A percentile compares a stretch with the other conserved stretches of the same genome.
phyloP scores from a whole-genome alignment of 2,113 vertebrate genomes.

The Glareola pratincola region DNA sequence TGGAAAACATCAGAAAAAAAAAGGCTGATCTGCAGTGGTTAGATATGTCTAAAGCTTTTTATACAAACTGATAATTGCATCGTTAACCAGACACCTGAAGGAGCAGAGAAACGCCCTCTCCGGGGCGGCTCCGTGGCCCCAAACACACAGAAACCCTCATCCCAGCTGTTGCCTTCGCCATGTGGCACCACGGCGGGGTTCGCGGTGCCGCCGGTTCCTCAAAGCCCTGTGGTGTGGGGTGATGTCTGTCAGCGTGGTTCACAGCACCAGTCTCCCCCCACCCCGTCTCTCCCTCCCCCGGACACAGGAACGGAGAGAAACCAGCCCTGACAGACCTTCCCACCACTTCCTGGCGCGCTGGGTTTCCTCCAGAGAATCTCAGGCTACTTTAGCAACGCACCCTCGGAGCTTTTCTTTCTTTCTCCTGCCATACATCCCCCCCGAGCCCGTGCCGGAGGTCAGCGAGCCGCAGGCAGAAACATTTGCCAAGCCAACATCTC shows the following conservation, averaged over 20 bases:
- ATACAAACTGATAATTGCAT: no score
- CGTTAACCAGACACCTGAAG: not conserved
- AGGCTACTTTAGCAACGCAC: not conserved
- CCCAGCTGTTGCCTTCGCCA: rapidly evolving
- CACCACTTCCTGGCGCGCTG: not conserved
- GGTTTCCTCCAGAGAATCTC: not conserved
- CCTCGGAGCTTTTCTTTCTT: rapidly evolving
- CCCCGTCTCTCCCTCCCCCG: not conserved
- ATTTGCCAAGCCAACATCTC: not conserved
- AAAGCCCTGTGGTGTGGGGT: rapidly evolving
- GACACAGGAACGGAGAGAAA: not conserved
- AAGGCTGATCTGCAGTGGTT: not conserved
- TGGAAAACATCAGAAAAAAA: not conserved
- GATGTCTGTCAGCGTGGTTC: rapidly evolving
- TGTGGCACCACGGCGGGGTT: rapidly evolving
- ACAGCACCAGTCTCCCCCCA: rapidly evolving
- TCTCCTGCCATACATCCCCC: not conserved
- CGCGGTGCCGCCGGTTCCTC: rapidly evolving
- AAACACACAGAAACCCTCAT: rapidly evolving
- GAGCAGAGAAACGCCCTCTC: not conserved
- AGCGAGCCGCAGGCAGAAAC: rapidly evolving
- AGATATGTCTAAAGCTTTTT: not conserved
- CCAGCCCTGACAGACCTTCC: not conserved
- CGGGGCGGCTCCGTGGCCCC: rapidly evolving
- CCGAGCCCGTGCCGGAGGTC: not conserved